Conservation (phyloP, 1,140 invertebrate species). For the Euglossa dilemma region DNA sequence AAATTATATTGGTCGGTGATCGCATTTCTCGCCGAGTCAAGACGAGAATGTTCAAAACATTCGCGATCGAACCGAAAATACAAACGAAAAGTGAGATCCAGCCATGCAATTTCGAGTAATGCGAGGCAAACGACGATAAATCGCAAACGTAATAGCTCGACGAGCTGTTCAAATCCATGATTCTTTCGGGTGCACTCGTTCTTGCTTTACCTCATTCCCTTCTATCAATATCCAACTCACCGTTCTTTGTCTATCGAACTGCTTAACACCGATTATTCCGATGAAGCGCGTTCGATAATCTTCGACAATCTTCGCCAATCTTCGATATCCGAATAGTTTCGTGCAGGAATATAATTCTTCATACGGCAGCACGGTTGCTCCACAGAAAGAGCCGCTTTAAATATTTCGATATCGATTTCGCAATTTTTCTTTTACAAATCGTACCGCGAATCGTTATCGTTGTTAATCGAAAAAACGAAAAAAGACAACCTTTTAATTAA, state of each 20-base stretch:
- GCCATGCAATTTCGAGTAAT: conserved; percentile 85
- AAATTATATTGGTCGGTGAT: conserved; percentile 95
- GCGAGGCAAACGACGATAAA: conserved; percentile 78
- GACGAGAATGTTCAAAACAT: conserved; percentile 97
- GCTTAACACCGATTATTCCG: neutral
- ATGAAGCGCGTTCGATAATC: neutral
- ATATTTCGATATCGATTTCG: neutral
- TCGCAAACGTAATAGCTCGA: conserved; percentile 75
- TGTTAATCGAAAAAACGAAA: neutral
- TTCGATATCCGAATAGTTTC: neutral
- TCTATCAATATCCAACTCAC: neutral
- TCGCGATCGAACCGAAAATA: conserved; percentile 95
- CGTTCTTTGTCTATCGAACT: too few species aligned
- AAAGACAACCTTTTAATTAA: neutral
- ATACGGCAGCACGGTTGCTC: too few species aligned
- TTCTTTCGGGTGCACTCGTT: neutral
- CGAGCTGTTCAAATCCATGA: conserved; percentile 49
- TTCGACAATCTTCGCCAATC: neutral
- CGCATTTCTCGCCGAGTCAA: conserved; percentile 95
- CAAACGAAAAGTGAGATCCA: conserved; percentile 92
- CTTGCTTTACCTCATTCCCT: neutral
- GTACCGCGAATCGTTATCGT: neutral
- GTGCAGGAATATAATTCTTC: too few species aligned
- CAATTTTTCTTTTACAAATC: neutral
- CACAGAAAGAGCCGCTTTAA: neutral